phyloP scores from a whole-genome alignment of 2,797 vertebrate genomes.

The Atherinosoma microstoma region DNA sequence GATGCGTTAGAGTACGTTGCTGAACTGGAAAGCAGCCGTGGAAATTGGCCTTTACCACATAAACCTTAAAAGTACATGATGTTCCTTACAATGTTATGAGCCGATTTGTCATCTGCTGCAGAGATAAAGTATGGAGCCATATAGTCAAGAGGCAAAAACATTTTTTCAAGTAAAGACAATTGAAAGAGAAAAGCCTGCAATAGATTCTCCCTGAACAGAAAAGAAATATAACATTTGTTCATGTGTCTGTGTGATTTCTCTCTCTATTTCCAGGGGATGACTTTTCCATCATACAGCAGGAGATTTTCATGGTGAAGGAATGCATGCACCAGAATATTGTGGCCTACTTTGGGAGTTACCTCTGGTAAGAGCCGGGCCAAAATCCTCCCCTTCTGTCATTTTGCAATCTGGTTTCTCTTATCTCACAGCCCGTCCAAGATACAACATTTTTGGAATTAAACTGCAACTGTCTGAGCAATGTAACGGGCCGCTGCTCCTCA shows the following conservation, averaged over 20 bases:
- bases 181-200: background rate
- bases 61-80: conserved; percentile 45
- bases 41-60: conserved; percentile 30
- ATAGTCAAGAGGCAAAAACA: conserved; percentile 34
- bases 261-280: conserved; percentile 91
- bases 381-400: conserved; percentile 48
- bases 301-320: conserved; percentile 99
- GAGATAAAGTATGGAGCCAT: conserved; percentile 6
- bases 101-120: conserved; percentile 3
- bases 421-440: background rate
- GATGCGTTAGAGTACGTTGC: conserved; percentile 45
- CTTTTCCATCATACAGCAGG: conserved; percentile 98
- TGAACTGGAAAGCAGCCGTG: conserved; percentile 39
- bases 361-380: conserved; percentile 87
- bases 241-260: conserved; percentile 58
- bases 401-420: conserved; percentile 18
- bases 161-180: background rate
- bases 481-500: conserved; percentile 23
- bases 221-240: conserved; percentile 41
- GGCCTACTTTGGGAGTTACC: conserved; percentile 99
- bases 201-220: conserved; percentile 16
- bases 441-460: conserved; percentile 34
- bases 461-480: conserved; percentile 22
- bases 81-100: conserved; percentile 36
- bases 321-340: conserved; percentile 98